These are phyloP conservation scores for Pelvicachromis taeniatus DNA, from an alignment of 2,113 vertebrate species.

Conservation along the genomic window DNA sequence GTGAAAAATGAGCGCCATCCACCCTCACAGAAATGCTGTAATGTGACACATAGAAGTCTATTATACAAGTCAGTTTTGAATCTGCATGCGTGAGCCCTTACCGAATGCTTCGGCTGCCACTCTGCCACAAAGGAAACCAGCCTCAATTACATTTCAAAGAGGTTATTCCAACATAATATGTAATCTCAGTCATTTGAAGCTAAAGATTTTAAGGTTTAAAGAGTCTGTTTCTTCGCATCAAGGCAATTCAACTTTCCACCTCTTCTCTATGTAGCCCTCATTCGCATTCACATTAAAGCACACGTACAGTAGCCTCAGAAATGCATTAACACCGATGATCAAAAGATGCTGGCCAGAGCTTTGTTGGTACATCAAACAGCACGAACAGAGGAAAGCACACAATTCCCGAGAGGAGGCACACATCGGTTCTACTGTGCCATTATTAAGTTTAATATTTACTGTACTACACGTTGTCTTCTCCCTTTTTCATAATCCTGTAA, in stretches of 20 bases:
- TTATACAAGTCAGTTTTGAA: background rate
- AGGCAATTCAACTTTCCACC: background rate
- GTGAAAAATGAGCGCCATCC: background rate
- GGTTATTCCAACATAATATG: background rate
- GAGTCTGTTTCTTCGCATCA: background rate
- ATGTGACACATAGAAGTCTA: background rate
- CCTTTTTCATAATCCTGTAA: conserved; percentile 18
- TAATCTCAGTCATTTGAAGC: background rate
- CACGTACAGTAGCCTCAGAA: background rate
- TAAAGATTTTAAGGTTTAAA: conserved; percentile 11
- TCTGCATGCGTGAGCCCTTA: background rate
- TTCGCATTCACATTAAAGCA: conserved; percentile 4
- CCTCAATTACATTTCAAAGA: conserved; percentile 2
- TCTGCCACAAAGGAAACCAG: conserved; percentile 7
- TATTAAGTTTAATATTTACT: conserved; percentile 59
- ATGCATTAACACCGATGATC: conserved; percentile 40
- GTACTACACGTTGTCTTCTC: conserved; percentile 17
- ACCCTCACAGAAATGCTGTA: background rate
- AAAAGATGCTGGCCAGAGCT: conserved; percentile 40
- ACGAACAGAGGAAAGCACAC: background rate
- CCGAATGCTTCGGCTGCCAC: background rate
- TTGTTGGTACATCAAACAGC: conserved; percentile 46
- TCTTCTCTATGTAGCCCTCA: background rate
- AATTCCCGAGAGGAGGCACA: conserved; percentile 4
- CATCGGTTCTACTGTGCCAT: conserved; percentile 18